These are phyloP conservation scores for Myotis pilosus DNA, from an alignment of 2,797 vertebrate genomes.

Conservation along the genomic window DNA sequence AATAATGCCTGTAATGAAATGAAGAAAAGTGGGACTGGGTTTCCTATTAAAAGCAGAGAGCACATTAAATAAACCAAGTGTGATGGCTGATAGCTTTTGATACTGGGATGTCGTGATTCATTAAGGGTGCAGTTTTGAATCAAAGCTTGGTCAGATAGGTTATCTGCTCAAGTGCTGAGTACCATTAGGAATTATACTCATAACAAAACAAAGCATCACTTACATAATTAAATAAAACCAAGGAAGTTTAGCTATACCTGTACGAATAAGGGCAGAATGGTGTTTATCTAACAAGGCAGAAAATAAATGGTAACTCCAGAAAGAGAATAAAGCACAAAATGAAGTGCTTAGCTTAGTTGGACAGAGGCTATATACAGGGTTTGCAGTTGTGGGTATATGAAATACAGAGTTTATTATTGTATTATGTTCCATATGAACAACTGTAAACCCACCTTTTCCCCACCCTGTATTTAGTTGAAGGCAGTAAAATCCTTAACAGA, in stretches of 20 bases:
- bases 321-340: not conserved
- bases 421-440: not conserved
- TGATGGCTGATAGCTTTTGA: not conserved
- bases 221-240: not conserved
- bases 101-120: not conserved
- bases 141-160: not conserved
- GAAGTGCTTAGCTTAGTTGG: not conserved
- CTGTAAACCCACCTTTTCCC: not conserved
- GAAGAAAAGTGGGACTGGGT: not conserved
- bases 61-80: not conserved
- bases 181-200: not conserved
- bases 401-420: not conserved
- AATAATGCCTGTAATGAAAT: not conserved
- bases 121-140: not conserved
- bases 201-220: not conserved
- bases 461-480: not conserved
- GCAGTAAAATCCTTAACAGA: not conserved
- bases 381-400: not conserved
- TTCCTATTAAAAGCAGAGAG: not conserved
- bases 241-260: not conserved
- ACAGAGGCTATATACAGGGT: not conserved
- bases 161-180: not conserved
- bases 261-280: not conserved
- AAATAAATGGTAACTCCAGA: not conserved
- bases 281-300: not conserved